Evolutionary conservation across 2,113 vertebrate genomes (phyloP).

Genomic region (Campylomormyrus tamandua): DNA sequence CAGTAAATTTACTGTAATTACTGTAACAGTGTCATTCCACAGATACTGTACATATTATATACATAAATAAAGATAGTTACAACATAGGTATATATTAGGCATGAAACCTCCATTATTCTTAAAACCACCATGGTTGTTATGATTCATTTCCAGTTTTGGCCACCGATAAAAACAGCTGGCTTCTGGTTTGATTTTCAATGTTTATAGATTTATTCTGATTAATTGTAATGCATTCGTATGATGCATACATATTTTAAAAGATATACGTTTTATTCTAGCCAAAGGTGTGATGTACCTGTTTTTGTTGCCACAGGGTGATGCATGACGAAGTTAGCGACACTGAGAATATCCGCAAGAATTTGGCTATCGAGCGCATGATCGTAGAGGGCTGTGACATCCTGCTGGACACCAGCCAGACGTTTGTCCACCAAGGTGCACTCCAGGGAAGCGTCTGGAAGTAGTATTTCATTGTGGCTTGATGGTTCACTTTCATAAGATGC

Average conservation of each 20-base stretch:
- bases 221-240: background rate
- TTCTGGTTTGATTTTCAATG: background rate
- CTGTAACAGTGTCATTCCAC: background rate
- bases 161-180: background rate
- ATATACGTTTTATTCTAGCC: background rate
- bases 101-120: background rate
- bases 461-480: background rate
- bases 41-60: background rate
- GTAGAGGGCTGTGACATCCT: constrained; percentile 96
- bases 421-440: constrained; percentile 83
- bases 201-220: background rate
- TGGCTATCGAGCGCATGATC: constrained; percentile 95
- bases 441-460: background rate
- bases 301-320: constrained; percentile 73
- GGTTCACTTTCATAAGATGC: background rate
- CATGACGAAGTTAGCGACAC: constrained; percentile 97
- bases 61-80: background rate
- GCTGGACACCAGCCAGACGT: constrained; percentile 92
- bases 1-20: background rate
- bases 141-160: background rate
- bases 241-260: background rate
- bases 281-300: constrained; percentile 1
- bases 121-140: background rate
- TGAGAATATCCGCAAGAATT: constrained; percentile 94
- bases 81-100: background rate